A percentile compares a stretch with the other conserved stretches of the same genome.
These are phyloP conservation scores for Petrophora chlorosata DNA, from an alignment of 2,888 invertebrate genomes.

Conservation along the genomic window DNA sequence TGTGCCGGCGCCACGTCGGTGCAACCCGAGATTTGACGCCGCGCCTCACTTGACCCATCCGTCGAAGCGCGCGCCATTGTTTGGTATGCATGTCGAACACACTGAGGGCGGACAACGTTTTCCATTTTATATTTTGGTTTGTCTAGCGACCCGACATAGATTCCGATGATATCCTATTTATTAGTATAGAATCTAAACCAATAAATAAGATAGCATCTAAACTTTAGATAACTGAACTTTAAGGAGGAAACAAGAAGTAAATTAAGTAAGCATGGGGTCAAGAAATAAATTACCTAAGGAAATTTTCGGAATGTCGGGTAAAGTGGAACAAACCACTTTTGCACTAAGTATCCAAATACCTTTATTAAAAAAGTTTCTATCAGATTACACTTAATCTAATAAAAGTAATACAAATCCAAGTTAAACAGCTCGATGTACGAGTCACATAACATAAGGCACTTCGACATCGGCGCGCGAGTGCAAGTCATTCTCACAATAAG, in stretches of 20 bases:
- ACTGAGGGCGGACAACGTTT: constrained; percentile 52
- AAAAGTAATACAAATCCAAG: constrained; percentile 2
- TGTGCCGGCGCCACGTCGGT: constrained; percentile 74
- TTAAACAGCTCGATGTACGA: constrained; percentile 30
- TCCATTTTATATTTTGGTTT: constrained; percentile 56
- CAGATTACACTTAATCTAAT: background rate
- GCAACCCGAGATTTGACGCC: constrained; percentile 77
- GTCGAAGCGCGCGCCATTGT: constrained; percentile 69
- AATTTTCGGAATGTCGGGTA: no score
- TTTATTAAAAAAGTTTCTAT: no score
- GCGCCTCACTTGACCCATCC: constrained; percentile 77
- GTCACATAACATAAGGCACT: constrained; percentile 68
- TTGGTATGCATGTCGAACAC: constrained; percentile 66
- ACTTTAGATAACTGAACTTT: no score
- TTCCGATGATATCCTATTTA: constrained; percentile 39
- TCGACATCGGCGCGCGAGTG: constrained; percentile 41
- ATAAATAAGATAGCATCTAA: no score
- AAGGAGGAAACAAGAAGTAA: no score
- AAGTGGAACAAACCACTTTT: no score
- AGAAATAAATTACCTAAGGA: no score
- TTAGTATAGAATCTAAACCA: constrained; percentile 18
- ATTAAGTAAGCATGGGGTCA: no score
- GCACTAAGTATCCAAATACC: no score
- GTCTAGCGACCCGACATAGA: constrained; percentile 50
- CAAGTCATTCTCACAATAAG: constrained; percentile 82